These are phyloP conservation scores for Bovichtus variegatus DNA, from an alignment of 2,797 vertebrate genomes.

Conservation along the genomic window DNA sequence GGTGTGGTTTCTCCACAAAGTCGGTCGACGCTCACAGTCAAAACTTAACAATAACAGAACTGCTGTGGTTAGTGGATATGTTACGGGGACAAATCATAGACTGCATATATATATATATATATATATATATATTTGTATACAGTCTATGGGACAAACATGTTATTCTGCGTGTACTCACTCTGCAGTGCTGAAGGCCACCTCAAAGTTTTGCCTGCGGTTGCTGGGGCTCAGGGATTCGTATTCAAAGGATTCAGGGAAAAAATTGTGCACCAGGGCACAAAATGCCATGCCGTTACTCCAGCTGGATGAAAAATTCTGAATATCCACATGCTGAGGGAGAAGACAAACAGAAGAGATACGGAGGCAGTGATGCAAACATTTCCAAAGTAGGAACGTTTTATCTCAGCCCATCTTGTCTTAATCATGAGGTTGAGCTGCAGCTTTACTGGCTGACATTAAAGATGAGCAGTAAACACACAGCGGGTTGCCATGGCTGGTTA, in stretches of 20 bases:
- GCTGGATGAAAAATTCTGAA: conserved; percentile 99
- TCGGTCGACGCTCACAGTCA: not conserved
- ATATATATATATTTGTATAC: no score
- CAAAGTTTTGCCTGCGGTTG: conserved; percentile 96
- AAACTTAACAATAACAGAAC: conserved; percentile 14
- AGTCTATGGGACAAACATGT: conserved; percentile 4
- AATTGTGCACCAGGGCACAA: conserved; percentile 97
- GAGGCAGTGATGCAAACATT: conserved; percentile 35
- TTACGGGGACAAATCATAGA: not conserved
- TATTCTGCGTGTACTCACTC: conserved; percentile 89
- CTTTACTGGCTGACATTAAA: conserved; percentile 21
- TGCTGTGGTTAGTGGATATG: conserved; percentile 27
- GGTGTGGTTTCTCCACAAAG: conserved; percentile 14
- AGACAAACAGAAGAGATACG: conserved; percentile 14
- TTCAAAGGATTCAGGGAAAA: conserved; percentile 97
- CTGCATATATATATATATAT: no score
- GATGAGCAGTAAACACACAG: conserved; percentile 15
- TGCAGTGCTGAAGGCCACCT: conserved; percentile 94
- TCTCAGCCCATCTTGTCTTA: not conserved
- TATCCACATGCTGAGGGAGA: conserved; percentile 90
- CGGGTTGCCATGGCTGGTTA: not conserved
- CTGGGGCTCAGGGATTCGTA: conserved; percentile 91
- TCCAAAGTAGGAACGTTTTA: conserved; percentile 6
- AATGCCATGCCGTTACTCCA: conserved; percentile 99
- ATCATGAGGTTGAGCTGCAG: conserved; percentile 8